Base-by-base conservation (phyloP, 2,113 vertebrate genomes). In the Gallinago undulata region DNA sequence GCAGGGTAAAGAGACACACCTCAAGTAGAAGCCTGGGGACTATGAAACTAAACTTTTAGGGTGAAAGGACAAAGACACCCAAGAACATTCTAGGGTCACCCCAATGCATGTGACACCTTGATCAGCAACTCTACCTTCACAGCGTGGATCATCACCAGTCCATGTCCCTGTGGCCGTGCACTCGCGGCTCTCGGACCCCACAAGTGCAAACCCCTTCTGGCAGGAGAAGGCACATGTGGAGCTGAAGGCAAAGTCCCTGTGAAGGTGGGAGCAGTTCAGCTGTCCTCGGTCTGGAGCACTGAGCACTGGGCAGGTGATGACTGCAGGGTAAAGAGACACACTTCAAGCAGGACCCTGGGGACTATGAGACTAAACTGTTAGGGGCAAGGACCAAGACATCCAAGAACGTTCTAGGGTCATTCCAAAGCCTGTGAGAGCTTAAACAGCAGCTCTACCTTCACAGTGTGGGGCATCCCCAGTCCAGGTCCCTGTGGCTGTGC, bases 151-250 rank as follows among this genome's bases (percentile, higher is more conserved):
- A 1, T 62, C 62, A 17, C 96, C 91, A 6, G 96, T 98, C 98
- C 98, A 99, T 14, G 45, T 51, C 47, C 98, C 98, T 0, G 55
- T 93, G 15, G 95, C 95, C 28, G 83, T 82, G 90, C 98, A 98
- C 3, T 28, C 72, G 1, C 96, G 93, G 37, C 21, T 75, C 4
- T 87, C 70, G 3, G 85, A n/a, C 35, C 98, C 98, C 10, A 18
- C 86, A n/a, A 97, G 91, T 30, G 83, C 51, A 7, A 97, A 98
- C 31, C 98, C 98, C 3, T 66, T 96, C 2, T 97, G 74, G 80
- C 98, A 99, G 64, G 92, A 92, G 93, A 98, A 97, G 77, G 85
- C 90, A 57, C 98, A 98, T 3, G 64, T 94, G 19, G 98, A 98
- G 75, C 93, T 94, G 24, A 97, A 98, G 67, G 93, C 51, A 11